A percentile compares a stretch with the other conserved stretches of the same genome.
phyloP scores from a whole-genome alignment of 2,797 vertebrate genomes.

The Toxotes lorentzi region DNA sequence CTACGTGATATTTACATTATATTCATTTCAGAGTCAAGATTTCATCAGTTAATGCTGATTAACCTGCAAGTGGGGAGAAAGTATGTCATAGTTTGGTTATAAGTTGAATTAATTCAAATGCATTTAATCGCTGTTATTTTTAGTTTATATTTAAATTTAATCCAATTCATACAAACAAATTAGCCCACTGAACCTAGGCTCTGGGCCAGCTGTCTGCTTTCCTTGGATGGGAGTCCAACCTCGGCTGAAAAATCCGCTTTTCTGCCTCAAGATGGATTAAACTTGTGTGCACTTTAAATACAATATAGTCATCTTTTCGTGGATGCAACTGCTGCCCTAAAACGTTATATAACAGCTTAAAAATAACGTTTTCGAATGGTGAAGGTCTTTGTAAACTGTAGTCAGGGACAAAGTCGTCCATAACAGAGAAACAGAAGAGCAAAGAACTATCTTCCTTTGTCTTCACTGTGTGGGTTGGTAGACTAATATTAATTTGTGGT shows the following conservation, averaged over 20 bases:
- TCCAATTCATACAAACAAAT: conserved; percentile 15
- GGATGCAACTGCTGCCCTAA: conserved; percentile 1
- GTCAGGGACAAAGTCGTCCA: conserved; percentile 8
- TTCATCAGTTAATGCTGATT: background rate
- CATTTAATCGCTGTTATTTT: background rate
- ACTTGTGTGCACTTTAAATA: conserved; percentile 17
- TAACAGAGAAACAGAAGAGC: conserved; percentile 33
- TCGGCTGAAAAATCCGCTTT: conserved; percentile 36
- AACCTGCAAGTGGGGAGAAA: background rate
- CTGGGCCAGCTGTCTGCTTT: background rate
- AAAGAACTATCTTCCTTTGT: conserved; percentile 12
- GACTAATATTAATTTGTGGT: conserved; percentile 30
- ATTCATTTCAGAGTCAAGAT: background rate
- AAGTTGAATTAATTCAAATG: background rate
- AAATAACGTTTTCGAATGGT: conserved; percentile 36
- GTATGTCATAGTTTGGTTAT: background rate
- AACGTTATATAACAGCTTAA: conserved; percentile 48
- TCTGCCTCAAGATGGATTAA: conserved; percentile 10
- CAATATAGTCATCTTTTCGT: conserved; percentile 13
- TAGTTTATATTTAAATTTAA: conserved; percentile 1
- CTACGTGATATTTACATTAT: background rate
- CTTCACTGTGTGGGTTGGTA: conserved; percentile 15
- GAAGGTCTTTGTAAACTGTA: conserved; percentile 13
- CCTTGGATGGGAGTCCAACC: background rate
- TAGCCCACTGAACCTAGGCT: background rate